Evolutionary conservation across 2,888 invertebrate genomes (phyloP).

Genomic region (Lathronympha strigana): DNA sequence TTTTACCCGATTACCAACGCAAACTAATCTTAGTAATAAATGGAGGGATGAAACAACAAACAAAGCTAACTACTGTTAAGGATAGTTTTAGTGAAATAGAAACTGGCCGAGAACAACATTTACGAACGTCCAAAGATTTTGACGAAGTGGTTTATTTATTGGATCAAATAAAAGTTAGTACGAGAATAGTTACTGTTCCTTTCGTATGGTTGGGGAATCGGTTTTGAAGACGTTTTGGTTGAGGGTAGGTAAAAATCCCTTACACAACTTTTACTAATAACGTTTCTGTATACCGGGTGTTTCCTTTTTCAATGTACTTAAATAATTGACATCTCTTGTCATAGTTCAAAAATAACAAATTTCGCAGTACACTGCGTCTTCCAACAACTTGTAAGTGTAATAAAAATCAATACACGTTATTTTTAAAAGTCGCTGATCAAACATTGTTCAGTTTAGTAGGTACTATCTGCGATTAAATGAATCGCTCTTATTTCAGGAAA

Average conservation of each 20-base stretch:
- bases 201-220: neutral
- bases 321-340: too few species aligned
- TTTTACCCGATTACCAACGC: constrained; percentile 28
- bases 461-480: too few species aligned
- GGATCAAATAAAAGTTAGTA: constrained; percentile 4
- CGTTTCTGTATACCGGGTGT: too few species aligned
- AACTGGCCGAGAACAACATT: constrained; percentile 19
- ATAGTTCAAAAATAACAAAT: too few species aligned
- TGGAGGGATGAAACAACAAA: constrained; percentile 15
- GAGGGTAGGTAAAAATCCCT: neutral
- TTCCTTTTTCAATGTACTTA: too few species aligned
- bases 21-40: constrained; percentile 28
- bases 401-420: too few species aligned
- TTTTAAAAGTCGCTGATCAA: too few species aligned
- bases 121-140: constrained; percentile 10
- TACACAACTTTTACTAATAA: too few species aligned
- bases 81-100: neutral
- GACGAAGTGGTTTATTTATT: constrained; percentile 1
- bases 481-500: too few species aligned
- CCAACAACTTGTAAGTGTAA: too few species aligned
- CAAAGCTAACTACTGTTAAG: constrained; percentile 11
- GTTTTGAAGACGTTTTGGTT: neutral
- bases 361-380: too few species aligned
- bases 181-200: neutral
- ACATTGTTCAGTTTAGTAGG: too few species aligned